These are phyloP conservation scores for Drosophila tani DNA, from an alignment of 1,140 invertebrate genomes.

Conservation along the genomic window DNA sequence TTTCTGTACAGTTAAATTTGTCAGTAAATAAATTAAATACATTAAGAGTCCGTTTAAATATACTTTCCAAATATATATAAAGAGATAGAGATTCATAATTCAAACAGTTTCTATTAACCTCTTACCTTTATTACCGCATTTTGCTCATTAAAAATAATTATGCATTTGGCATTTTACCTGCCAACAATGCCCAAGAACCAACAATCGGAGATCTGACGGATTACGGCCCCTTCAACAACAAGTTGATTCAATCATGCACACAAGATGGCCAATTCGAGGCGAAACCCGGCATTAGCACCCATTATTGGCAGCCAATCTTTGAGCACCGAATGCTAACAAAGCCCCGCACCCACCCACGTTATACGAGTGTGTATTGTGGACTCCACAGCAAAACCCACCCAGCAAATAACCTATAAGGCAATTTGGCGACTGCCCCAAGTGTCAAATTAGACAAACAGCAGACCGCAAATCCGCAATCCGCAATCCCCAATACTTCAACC, in stretches of 20 bases:
- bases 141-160: constrained; percentile 45
- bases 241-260: constrained; percentile 40
- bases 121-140: constrained; percentile 1
- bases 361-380: not conserved
- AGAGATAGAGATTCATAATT: not conserved
- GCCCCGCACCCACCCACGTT: constrained; percentile 24
- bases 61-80: not conserved
- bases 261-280: constrained; percentile 42
- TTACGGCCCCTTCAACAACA: constrained; percentile 15
- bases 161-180: constrained; percentile 36
- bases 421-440: constrained; percentile 74
- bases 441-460: constrained; percentile 78
- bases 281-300: constrained; percentile 66
- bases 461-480: constrained; percentile 44
- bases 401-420: constrained; percentile 30
- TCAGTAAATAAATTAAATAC: constrained; percentile 35
- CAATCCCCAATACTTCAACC: constrained; percentile 1
- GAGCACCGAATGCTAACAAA: constrained; percentile 46
- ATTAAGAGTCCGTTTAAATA: not conserved
- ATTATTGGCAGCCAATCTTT: constrained; percentile 40
- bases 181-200: constrained; percentile 7
- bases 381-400: constrained; percentile 3
- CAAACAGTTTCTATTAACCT: constrained; percentile 6
- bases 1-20: constrained; percentile 59
- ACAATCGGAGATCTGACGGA: constrained; percentile 10